phyloP scores from a whole-genome alignment of 1,140 invertebrate genomes.

The Megalonaias nervosa region DNA sequence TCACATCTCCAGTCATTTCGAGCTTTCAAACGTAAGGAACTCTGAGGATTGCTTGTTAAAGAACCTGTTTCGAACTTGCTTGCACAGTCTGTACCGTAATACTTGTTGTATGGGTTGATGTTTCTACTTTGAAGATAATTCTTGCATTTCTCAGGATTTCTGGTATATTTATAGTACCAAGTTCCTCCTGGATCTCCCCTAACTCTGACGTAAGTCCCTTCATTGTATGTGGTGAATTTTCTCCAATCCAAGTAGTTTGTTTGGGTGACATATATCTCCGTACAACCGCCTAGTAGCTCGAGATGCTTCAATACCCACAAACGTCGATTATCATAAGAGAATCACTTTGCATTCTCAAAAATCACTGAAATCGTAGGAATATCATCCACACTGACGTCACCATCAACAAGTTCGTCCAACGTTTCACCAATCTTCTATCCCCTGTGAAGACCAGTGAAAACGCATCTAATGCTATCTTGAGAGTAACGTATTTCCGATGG shows the following conservation, averaged over 20 bases:
- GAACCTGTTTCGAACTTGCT: too few relatives aligned
- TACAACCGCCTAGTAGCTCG: conserved; percentile 2
- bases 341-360: conserved; percentile 4
- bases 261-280: neutral
- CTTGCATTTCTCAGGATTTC: too few relatives aligned
- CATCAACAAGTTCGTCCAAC: conserved; percentile 35
- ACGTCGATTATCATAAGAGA: neutral
- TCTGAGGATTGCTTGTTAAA: too few relatives aligned
- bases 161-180: neutral
- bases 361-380: neutral
- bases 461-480: too few relatives aligned
- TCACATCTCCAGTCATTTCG: too few relatives aligned
- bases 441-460: conserved; percentile 17
- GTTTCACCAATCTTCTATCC: conserved; percentile 33
- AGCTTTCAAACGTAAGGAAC: too few relatives aligned
- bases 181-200: neutral
- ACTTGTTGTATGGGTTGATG: too few relatives aligned
- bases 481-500: too few relatives aligned
- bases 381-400: neutral
- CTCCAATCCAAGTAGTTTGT: neutral
- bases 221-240: neutral
- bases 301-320: conserved; percentile 2
- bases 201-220: neutral
- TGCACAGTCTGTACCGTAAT: too few relatives aligned
- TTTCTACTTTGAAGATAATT: too few relatives aligned